Evolutionary conservation across 2,888 invertebrate species (phyloP), one percentile per base, ranked within the genome.

Genomic region (Cacoxenus indagator): DNA sequence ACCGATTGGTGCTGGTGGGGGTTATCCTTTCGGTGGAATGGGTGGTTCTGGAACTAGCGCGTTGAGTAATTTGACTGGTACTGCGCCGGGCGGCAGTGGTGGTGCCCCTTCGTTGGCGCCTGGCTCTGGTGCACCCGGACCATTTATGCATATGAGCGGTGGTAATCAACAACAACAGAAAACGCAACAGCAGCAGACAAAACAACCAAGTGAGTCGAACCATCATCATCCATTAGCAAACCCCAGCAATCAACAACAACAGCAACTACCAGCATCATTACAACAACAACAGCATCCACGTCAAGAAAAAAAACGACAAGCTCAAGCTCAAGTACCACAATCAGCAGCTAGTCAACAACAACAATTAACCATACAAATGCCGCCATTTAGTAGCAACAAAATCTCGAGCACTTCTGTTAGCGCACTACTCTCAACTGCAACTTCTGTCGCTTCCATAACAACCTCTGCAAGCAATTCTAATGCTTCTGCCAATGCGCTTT

Each of bases 181-280:
- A 64, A 66, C 71, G 54, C 77, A 77, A 51, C 83, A 83, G 67
- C 84, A 84, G 75, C 76, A 90, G 84, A 88, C 89, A 78, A 91
- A 91, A 88, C 90, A 90, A 87, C 90, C 91, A 91, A 92, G 92
- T 92, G 91, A 92, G 92, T 92, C 91, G 85, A 82, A 78, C 73
- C 76, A 76, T 61, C 29, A n/a, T 14, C 64, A 9, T 54, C 29
- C 61, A 62, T 62, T 62, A 62, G n/a, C 61, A 45, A 45, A 78
- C 76, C 81, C 69, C 75, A 75, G 46, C 48, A 24, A 67, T n/a
- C 65, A 66, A 43, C 66, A 67, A 19, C 57, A 67, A 31, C 59
- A 26, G 26, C 55, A 1, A 61, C 24, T 43, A 43, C 31, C 37
- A 24, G 8, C 11, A 22, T 17, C 4, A 57, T 29, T 11, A 29